phyloP scores from a whole-genome alignment of 2,797 vertebrate species.

The Pelochelys cantorii region DNA sequence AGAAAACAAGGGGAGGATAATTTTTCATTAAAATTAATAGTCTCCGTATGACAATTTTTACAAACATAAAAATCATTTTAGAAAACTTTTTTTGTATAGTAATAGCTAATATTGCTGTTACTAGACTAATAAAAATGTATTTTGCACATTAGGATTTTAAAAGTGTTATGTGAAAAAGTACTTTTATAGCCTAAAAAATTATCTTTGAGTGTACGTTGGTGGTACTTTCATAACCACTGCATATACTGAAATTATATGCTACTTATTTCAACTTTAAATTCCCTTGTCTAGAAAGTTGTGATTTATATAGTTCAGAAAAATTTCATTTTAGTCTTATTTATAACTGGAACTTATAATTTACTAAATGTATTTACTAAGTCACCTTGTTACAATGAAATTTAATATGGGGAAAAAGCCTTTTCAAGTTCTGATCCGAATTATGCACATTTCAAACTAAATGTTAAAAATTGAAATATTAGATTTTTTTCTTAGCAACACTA shows the following conservation, averaged over 20 bases:
- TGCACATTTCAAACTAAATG: background rate
- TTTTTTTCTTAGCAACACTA: background rate
- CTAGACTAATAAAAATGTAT: fast-evolving
- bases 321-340: background rate
- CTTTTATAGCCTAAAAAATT: fast-evolving
- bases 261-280: background rate
- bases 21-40: background rate
- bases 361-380: background rate
- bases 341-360: fast-evolving
- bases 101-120: background rate
- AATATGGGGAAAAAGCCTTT: background rate
- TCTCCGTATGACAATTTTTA: background rate
- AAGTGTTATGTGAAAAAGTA: background rate
- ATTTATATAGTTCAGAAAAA: background rate
- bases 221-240: background rate
- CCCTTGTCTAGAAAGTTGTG: background rate
- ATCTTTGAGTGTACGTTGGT: background rate
- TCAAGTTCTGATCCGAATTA: background rate
- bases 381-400: background rate
- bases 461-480: background rate
- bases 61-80: background rate
- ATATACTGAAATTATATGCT: background rate
- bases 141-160: background rate
- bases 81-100: fast-evolving
- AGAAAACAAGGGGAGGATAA: background rate